Evolutionary conservation across 2,888 invertebrate species (phyloP), one percentile per base, ranked within the genome.

Genomic region (Ashinkailepas kermadecensis): DNA sequence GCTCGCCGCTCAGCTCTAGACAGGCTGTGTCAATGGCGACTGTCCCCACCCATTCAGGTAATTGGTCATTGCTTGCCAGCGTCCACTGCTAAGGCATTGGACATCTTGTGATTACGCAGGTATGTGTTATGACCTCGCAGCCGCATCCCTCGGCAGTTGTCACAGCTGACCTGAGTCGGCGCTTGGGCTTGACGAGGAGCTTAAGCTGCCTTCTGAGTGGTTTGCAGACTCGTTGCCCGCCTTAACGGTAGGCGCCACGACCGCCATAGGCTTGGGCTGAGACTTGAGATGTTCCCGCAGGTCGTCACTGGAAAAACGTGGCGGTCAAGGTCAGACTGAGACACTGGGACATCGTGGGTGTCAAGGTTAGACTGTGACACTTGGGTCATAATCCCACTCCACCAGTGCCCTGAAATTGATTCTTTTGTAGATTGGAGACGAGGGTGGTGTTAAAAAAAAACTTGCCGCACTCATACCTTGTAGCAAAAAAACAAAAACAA

Each of bases 261-360:
- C 82, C 56, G 85, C 84, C 64, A 84, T 83, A 9, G 84, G 84
- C 84, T 87, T 88, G 0, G 94, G 93, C 87, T 92, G 91, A 85
- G 91, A 91, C 86, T 96, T 96, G 84, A 97, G 89, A 88, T 96
- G 95, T 86, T 95, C 95, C 82, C 96, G 89, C 74, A 97, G 88
- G 86, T 96, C 96, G 88, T 97, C 96, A 0, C 90, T 90, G 85
- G 8, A 86, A 85, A 86, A 85, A 59, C 13, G 23, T 67, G 23
- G 39, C 21, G 15, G 23, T 9, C 18, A 23, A 65, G 18, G 62
- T 64, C 21, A 64, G 62, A 64, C 2, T 13, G 13, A 15, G 0
- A 18, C 1, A 64, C 62, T 18, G 15, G 18, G 58, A 54, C 18
- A 81, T n/a, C 80, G 56, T 81, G 65, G 15, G 58, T 18, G 23